These are phyloP conservation scores for Selene dorsalis DNA, from an alignment of 2,797 vertebrate genomes.

Conservation along the genomic window DNA sequence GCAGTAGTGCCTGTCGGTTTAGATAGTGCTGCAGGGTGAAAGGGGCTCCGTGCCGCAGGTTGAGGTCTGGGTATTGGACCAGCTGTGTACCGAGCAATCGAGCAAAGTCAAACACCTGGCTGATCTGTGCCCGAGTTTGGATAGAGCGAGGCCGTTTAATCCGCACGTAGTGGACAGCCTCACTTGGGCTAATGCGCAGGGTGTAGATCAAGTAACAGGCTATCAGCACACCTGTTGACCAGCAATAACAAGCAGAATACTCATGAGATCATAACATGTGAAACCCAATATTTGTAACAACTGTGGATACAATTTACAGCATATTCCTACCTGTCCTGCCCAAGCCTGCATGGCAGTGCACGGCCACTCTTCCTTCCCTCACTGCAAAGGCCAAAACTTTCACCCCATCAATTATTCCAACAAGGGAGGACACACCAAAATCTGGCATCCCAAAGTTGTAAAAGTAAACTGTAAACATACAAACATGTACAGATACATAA, in stretches of 20 bases:
- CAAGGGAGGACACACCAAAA: conserved; percentile 84
- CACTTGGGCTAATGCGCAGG: conserved; percentile 84
- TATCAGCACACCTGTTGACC: conserved; percentile 85
- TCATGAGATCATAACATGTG: neutral
- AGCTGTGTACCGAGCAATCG: conserved; percentile 82
- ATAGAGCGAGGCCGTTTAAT: conserved; percentile 86
- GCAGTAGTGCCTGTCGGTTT: conserved; percentile 81
- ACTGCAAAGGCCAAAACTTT: conserved; percentile 88
- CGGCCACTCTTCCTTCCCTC: conserved; percentile 85
- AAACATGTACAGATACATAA: neutral
- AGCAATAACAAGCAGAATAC: conserved; percentile 9
- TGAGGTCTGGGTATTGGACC: conserved; percentile 81
- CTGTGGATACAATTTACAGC: neutral
- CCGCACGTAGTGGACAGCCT: conserved; percentile 86
- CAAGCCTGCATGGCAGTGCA: conserved; percentile 89
- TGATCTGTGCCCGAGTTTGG: conserved; percentile 86
- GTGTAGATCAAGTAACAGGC: conserved; percentile 88
- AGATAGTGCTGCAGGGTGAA: conserved; percentile 86
- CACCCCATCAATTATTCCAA: conserved; percentile 84
- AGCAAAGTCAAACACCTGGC: conserved; percentile 86
- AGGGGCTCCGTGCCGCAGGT: conserved; percentile 71
- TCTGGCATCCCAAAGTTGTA: conserved; percentile 90
- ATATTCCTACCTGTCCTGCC: conserved; percentile 84
- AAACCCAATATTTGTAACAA: neutral
- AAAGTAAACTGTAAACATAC: conserved; percentile 84